A percentile compares a stretch with the other conserved stretches of the same genome.
phyloP scores from a whole-genome alignment of 2,113 vertebrate species.

The Cavia aperea region DNA sequence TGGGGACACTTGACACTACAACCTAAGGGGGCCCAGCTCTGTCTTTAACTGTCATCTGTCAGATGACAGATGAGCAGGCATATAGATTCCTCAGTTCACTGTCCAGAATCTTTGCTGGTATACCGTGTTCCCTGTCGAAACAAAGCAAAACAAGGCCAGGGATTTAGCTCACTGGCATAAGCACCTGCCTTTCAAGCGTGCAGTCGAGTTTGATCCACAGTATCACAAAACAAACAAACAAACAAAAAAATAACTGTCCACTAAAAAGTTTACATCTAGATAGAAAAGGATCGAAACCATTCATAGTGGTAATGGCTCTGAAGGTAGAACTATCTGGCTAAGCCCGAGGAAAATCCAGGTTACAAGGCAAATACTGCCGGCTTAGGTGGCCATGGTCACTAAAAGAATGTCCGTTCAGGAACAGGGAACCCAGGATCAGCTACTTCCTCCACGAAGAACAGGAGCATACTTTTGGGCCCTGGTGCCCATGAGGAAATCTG shows the following conservation, averaged over 20 bases:
- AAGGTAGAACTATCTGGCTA: background rate
- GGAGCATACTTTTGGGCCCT: background rate
- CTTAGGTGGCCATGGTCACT: background rate
- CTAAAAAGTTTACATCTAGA: background rate
- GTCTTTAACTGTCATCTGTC: background rate
- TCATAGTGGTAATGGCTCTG: background rate
- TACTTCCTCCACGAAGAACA: background rate
- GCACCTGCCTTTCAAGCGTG: no score
- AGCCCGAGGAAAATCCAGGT: background rate
- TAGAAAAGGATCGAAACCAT: background rate
- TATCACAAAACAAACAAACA: no score
- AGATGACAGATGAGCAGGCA: background rate
- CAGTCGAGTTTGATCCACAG: no score
- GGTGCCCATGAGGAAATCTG: background rate
- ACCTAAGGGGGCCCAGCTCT: background rate
- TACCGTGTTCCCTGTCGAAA: background rate
- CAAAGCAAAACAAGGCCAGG: background rate
- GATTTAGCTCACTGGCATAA: no score
- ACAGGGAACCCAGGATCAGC: background rate
- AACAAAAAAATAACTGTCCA: background rate
- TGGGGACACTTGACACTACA: background rate
- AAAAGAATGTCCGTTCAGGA: background rate
- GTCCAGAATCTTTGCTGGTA: background rate
- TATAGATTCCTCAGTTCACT: background rate
- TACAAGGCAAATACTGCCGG: background rate